phyloP scores from a whole-genome alignment of 2,113 vertebrate species.

The Vicugna pacos region DNA sequence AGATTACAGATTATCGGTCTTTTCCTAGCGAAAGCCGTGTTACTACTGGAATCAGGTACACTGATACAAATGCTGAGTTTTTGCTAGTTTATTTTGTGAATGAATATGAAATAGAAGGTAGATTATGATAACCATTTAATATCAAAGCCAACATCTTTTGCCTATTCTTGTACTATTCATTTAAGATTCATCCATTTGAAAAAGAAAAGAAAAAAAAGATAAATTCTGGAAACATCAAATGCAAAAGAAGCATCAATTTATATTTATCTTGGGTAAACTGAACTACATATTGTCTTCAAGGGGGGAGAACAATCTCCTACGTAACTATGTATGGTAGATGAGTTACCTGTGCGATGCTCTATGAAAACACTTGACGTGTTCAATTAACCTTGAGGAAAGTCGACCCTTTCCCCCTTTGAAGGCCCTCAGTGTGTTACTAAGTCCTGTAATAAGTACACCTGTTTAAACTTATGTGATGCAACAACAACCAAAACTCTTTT shows the following conservation, averaged over 20 bases:
- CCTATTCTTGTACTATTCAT: background rate
- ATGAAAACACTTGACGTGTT: background rate
- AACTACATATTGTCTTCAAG: background rate
- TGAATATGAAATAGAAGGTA: background rate
- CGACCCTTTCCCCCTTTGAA: background rate
- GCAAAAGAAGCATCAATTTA: background rate
- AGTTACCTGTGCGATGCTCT: background rate
- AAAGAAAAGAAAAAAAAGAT: background rate
- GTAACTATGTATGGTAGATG: background rate
- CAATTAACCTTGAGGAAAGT: background rate
- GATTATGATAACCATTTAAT: background rate
- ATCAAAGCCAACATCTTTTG: background rate
- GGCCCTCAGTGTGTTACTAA: background rate
- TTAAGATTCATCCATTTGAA: background rate
- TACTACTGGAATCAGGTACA: background rate
- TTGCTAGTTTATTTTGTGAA: background rate
- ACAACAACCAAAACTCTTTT: background rate
- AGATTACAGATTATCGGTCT: background rate
- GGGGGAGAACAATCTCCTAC: background rate
- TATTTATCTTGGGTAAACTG: background rate
- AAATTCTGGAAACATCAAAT: slow-evolving; percentile 2
- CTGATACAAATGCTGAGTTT: background rate
- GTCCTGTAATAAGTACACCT: background rate
- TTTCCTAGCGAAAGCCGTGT: background rate
- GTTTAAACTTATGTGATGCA: background rate